Base-by-base conservation (phyloP, 2,888 invertebrate genomes). In the Netelia virgata region DNA sequence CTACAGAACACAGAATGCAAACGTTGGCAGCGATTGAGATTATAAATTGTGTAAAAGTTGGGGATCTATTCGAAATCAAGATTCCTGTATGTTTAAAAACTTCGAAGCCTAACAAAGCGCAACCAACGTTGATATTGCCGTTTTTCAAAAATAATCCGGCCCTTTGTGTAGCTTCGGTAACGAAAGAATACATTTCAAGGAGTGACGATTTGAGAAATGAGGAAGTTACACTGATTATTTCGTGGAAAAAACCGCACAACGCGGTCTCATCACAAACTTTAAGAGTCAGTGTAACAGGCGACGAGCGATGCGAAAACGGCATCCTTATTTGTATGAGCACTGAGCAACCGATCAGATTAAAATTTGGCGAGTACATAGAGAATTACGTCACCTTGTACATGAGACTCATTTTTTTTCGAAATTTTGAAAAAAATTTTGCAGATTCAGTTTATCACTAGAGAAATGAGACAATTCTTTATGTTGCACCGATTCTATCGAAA, bases 201-300 rank as follows among this genome's bases (percentile, higher is more conserved):
- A 88, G 86, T 18, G 11, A 72, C 23, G 14, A 61, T 1, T 16
- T 86, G 47, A 50, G 87, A 14, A 14, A 53, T 16, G 59, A 69
- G 1, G 68, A 50, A 47, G 53, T 55, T 9, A 20, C 63, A 5
- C 68, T 87, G 16, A 86, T 87, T 16, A 82, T 88, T 23, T 82
- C 87, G 0, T 81, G 64, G 23, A 78, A 63, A 68, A 86, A 85
- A 70, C 88, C 88, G 2, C 53, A 86, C 73, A 85, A 84, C 9
- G 50, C 55, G 14, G 87, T 87, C 1, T 57, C 83, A 6, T 75
- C 85, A 14, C 88, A 88, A 55, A 87, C 87, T n/a, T n/a, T n/a
- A n/a, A n/a, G n/a, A n/a, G n/a, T n/a, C n/a, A n/a, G n/a, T n/a
- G n/a, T n/a, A n/a, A n/a, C n/a, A n/a, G n/a, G n/a, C n/a, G n/a